Evolutionary conservation across 2,888 invertebrate genomes (phyloP), one percentile per base, ranked within the genome.

Genomic region (Griposia aprilina): DNA sequence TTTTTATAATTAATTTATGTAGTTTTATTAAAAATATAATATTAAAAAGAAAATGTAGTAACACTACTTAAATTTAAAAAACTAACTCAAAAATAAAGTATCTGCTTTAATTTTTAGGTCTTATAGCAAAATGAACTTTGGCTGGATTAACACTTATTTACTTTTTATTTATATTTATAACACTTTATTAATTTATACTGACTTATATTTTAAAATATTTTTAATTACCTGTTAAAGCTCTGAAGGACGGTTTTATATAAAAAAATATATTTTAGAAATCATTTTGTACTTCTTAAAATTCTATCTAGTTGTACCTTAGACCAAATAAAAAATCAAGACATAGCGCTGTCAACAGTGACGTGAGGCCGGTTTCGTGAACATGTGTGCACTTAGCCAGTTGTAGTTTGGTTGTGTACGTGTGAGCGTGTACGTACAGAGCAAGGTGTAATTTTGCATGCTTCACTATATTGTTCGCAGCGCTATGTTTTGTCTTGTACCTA

Each of bases 201-300:
- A 48, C 13, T 66, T 36, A 67, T 36, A 72, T 66, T 73, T 20
- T 30, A 26, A 50, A 23, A 52, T 55, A 1, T 73, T 26, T 4
- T 17, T 73, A 55, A 55, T 13, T 52, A 73, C 17, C 70, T 30
- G 20, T 4, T 74, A 74, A 73, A 74, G 57, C 74, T 73, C n/a
- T 48, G 3, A 15, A 20, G 74, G 74, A 74, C 74, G 74, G 74
- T 59, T n/a, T 57, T 30, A 36, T 30, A 36, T 23, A 17, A 55
- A 30, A 23, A 23, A 23, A 30, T 20, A 52, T 13, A 6, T 23
- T 11, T 63, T 1, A 17, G 23, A 74, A 72, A 8, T 23, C 1
- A 55, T 52, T 52, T 66, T 70, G 41, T 41, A 71, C 23, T 71
- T 57, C 7, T 41, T 13, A 15, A 45, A 71, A 55, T 17, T 17